Percentiles rank a stretch among this genome's conserved stretches.
phyloP scores from a whole-genome alignment of 2,888 invertebrate genomes.

The Andricus quercusramuli region DNA sequence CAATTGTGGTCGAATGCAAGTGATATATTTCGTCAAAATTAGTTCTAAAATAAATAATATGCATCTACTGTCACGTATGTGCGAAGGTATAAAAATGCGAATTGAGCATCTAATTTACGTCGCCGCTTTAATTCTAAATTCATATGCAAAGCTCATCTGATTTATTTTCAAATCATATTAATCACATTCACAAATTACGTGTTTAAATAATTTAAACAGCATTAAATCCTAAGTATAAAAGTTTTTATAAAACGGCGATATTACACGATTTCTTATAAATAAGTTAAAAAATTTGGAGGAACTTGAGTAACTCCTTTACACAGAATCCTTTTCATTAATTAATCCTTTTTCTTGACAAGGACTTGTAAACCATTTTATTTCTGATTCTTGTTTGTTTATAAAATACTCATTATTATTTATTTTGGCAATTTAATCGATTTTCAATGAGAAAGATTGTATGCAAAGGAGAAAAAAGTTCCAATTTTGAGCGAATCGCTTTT shows the following conservation, averaged over 20 bases:
- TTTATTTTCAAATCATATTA: background rate
- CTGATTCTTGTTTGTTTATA: background rate
- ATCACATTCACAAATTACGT: background rate
- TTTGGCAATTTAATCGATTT: background rate
- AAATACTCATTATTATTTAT: background rate
- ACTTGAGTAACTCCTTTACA: background rate
- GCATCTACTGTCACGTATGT: conserved; percentile 36
- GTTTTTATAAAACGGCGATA: background rate
- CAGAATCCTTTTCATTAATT: background rate
- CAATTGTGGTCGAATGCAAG: conserved; percentile 24
- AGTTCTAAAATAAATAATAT: conserved; percentile 33
- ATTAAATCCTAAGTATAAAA: background rate
- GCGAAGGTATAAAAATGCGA: conserved; percentile 15
- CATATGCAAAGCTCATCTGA: background rate
- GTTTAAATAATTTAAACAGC: background rate
- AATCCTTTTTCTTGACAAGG: background rate
- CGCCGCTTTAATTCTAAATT: background rate
- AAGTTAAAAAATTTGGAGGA: background rate
- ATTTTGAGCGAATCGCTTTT: conserved; percentile 49
- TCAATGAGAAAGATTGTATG: background rate
- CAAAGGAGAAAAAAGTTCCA: background rate
- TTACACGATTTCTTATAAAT: background rate
- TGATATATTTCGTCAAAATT: conserved; percentile 4
- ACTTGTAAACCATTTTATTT: background rate
- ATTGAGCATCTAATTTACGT: conserved; percentile 13